phyloP scores from a whole-genome alignment of 2,888 invertebrate species.

The Agonopterix heracliana region DNA sequence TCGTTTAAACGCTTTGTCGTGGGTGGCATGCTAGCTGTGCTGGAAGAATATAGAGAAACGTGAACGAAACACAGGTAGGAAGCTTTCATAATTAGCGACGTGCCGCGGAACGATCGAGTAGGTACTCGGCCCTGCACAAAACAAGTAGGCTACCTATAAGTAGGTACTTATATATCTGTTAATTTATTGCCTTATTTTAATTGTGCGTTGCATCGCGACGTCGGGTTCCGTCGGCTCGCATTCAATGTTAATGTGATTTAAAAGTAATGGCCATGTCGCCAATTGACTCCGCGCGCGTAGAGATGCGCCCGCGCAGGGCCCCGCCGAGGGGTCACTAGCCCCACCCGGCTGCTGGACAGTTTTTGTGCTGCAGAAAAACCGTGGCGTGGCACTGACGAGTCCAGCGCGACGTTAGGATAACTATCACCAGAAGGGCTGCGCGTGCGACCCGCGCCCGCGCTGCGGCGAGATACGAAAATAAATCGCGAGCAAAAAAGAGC shows the following conservation, averaged over 20 bases:
- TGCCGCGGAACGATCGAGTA: no score
- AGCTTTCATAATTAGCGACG: no score
- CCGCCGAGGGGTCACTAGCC: slow-evolving; percentile 3
- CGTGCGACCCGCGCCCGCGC: slow-evolving; percentile 8
- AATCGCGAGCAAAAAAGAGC: slow-evolving; percentile 60
- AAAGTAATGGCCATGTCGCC: slow-evolving; percentile 56
- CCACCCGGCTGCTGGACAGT: neutral
- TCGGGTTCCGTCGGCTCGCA: slow-evolving; percentile 37
- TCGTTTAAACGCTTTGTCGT: no score
- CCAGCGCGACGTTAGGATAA: neutral
- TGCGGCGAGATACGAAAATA: slow-evolving; percentile 35
- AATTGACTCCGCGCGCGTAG: slow-evolving; percentile 29
- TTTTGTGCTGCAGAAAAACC: neutral
- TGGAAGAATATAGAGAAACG: no score
- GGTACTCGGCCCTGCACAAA: no score
- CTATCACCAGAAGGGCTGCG: neutral
- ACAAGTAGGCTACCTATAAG: neutral
- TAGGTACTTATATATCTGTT: neutral
- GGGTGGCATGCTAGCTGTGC: no score
- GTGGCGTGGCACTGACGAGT: neutral
- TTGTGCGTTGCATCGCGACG: slow-evolving; percentile 48
- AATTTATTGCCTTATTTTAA: slow-evolving; percentile 69
- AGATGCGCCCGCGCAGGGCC: neutral
- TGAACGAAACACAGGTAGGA: no score
- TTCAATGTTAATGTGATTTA: slow-evolving; percentile 68